phyloP scores from a whole-genome alignment of 2,888 invertebrate species.

The Sesia bembeciformis region DNA sequence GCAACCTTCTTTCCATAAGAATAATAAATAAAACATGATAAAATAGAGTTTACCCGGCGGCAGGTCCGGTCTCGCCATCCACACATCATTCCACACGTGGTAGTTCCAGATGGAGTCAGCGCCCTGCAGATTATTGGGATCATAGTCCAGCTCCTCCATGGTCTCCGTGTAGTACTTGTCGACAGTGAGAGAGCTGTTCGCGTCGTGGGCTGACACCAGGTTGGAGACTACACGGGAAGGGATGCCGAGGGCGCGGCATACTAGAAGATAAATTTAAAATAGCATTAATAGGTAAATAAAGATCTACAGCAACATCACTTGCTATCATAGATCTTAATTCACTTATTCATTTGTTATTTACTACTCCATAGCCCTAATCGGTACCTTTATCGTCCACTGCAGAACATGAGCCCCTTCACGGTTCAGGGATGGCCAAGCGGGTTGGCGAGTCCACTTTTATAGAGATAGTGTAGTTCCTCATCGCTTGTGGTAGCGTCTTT shows the following conservation, averaged over 20 bases:
- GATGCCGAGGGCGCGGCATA: conserved; percentile 86
- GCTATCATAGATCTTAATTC: too few species aligned
- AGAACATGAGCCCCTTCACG: too few species aligned
- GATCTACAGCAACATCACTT: too few species aligned
- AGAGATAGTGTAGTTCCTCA: too few species aligned
- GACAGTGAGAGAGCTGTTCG: conserved; percentile 83
- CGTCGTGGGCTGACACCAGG: conserved; percentile 89
- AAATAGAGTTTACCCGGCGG: conserved; percentile 62
- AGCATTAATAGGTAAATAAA: too few species aligned
- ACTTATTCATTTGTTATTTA: too few species aligned
- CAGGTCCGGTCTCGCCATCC: conserved; percentile 88
- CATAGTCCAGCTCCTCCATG: conserved; percentile 78
- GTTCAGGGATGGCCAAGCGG: too few species aligned
- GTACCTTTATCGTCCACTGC: too few species aligned
- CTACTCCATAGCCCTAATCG: too few species aligned
- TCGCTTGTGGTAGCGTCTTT: too few species aligned
- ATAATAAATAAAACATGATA: not conserved
- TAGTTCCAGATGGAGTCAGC: conserved; percentile 91
- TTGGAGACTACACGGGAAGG: conserved; percentile 88
- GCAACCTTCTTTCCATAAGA: not conserved
- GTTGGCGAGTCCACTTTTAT: too few species aligned
- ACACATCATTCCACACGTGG: conserved; percentile 92
- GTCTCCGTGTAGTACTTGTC: conserved; percentile 83
- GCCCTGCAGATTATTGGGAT: conserved; percentile 78
- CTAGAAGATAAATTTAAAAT: conserved; percentile 31